Conservation (phyloP, 2,888 invertebrate species). For the Diplolepis rosae region DNA sequence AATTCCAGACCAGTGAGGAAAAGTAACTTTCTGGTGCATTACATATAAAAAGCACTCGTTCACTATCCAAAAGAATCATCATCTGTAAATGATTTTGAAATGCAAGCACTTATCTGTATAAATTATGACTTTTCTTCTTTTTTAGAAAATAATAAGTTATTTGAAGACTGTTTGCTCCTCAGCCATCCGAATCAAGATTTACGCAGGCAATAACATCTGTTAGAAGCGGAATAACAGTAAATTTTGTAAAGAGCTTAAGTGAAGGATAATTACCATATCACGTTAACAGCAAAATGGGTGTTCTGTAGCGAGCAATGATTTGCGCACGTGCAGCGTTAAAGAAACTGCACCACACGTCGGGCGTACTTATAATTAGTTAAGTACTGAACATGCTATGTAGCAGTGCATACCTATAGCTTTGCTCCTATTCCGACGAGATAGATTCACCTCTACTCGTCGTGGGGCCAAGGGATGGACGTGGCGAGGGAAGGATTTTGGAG, state of each 20-base stretch:
- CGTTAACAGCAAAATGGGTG: conserved; percentile 28
- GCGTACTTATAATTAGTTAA: conserved; percentile 56
- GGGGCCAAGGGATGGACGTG: conserved; percentile 35
- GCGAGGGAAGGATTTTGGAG: conserved; percentile 44
- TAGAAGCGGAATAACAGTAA: conserved; percentile 20
- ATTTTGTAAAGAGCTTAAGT: conserved; percentile 28
- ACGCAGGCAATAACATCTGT: conserved; percentile 12
- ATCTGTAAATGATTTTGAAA: no score
- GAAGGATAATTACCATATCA: conserved; percentile 32
- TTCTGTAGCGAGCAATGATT: conserved; percentile 30
- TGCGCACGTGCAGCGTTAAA: conserved; percentile 35
- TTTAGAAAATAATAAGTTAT: neutral
- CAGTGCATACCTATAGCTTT: conserved; percentile 34
- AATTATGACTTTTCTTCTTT: no score
- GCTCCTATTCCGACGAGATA: conserved; percentile 38
- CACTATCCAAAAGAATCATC: no score
- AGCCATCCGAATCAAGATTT: neutral
- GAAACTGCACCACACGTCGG: conserved; percentile 38
- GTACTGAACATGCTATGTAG: conserved; percentile 42
- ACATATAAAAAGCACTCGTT: no score
- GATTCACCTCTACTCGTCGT: conserved; percentile 27
- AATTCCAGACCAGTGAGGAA: no score
- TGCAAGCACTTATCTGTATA: no score
- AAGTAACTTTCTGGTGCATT: no score
- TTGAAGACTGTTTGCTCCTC: neutral